Evolutionary conservation across 2,888 invertebrate species (phyloP).

Genomic region (Chalcosyrphus nemorum): DNA sequence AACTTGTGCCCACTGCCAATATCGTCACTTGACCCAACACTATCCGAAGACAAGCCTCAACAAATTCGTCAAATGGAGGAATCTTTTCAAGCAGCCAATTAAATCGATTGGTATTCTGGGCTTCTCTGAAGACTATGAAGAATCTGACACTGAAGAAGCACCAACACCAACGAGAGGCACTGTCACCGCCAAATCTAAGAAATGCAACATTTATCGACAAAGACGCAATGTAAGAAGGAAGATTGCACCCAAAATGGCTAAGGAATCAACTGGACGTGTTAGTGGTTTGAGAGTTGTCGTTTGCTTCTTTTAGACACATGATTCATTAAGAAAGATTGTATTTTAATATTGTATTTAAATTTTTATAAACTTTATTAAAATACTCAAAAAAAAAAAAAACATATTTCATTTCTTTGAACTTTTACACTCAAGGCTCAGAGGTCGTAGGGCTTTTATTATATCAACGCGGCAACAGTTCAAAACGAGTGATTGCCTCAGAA

Average conservation of each 20-base stretch:
- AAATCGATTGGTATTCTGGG: neutral
- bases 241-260: neutral
- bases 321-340: no score
- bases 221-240: neutral
- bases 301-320: neutral
- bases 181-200: neutral
- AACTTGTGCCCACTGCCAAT: neutral
- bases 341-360: no score
- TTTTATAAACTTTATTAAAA: no score
- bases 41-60: neutral
- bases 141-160: neutral
- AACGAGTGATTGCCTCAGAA: no score
- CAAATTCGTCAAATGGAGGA: neutral
- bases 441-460: no score
- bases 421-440: no score
- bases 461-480: no score
- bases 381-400: no score
- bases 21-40: neutral
- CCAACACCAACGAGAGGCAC: no score
- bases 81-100: neutral
- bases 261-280: neutral
- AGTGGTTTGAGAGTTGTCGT: neutral
- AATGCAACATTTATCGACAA: neutral
- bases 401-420: no score
- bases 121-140: neutral